phyloP scores from a whole-genome alignment of 2,888 invertebrate genomes.

The Synergus japonicus region DNA sequence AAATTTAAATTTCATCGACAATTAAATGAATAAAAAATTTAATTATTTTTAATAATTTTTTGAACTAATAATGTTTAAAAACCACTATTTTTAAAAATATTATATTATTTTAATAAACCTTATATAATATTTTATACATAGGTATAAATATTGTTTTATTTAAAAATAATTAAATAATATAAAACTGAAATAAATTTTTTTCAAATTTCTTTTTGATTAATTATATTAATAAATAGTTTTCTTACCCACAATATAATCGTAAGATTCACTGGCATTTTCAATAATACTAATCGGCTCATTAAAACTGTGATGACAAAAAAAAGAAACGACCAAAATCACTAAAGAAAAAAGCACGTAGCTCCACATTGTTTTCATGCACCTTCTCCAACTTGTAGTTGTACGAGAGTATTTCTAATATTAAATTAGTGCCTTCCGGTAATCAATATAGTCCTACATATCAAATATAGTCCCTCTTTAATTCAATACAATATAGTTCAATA shows the following conservation, averaged over 20 bases:
- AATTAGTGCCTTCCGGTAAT: slow-evolving; percentile 67
- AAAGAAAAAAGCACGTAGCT: slow-evolving; percentile 66
- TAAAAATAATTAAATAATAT: too few species aligned
- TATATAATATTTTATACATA: too few species aligned
- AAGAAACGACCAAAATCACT: slow-evolving; percentile 63
- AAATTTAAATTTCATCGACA: not conserved
- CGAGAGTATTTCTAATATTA: slow-evolving; percentile 69
- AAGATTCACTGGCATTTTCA: slow-evolving; percentile 64
- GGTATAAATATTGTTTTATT: too few species aligned
- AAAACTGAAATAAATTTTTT: too few species aligned
- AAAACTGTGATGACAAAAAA: slow-evolving; percentile 67
- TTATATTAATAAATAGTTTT: not conserved
- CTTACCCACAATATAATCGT: slow-evolving; percentile 74
- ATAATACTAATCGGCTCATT: slow-evolving; percentile 66
- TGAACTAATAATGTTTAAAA: too few species aligned
- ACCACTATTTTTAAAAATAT: too few species aligned
- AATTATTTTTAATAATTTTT: too few species aligned
- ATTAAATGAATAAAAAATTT: slow-evolving; percentile 11
- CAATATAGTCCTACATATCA: slow-evolving; percentile 54
- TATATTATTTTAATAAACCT: too few species aligned
- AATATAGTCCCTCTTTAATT: not conserved
- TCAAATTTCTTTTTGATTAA: not conserved
- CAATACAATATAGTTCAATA: too few species aligned
- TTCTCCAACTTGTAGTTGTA: slow-evolving; percentile 49
- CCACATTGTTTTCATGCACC: slow-evolving; percentile 63